Base-by-base conservation (phyloP, 2,888 invertebrate species). In the Orchesellides sinensis region DNA sequence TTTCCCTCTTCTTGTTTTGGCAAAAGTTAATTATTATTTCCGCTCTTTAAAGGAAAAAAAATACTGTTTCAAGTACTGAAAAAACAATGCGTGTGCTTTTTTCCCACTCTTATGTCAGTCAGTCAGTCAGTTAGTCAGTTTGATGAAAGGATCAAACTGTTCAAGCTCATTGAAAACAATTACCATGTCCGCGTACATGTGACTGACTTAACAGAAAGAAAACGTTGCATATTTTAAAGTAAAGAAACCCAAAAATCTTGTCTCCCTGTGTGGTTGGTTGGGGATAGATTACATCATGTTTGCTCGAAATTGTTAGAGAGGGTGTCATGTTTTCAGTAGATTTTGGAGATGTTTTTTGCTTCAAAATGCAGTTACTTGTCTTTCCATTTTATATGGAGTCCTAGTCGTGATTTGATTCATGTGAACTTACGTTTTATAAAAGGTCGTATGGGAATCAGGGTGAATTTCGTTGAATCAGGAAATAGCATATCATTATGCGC, bases 401-500 rank as follows among this genome's bases (percentile, higher is more conserved):
- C 47, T 23, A 40, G 17, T 56, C 21, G 49, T 73, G 40, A 73
- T 68, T 73, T 73, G 68, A 73, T 81, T 27, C 73, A 66, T 19
- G 17, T 25, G 49, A 66, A 59, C 70, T 72, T 73, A 63, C 25
- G 47, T 66, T 73, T 61, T 66, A 66, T 10, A 40, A 81, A 73
- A 68, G 73, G 80, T 74, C 73, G 68, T 65, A 73, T 81, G 80
- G 73, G 80, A 81, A 81, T 81, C 73, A 66, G 80, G 65, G 29
- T 72, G 78, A 73, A 66, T 81, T 81, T 81, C 73, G 79, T 65
- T 61, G 79, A 80, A 72, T 81, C 73, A 81, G 80, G 80, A 81
- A 81, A 81, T 59, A 66, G 25, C 80, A 73, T 81, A 66, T 73
- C 80, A 81, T 68, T 68, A 80, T 72, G 65, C 63, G 66, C 40